A percentile compares a stretch with the other conserved stretches of the same genome.
Evolutionary conservation across 2,888 invertebrate species (phyloP).

Genomic region (Idaea biselata): DNA sequence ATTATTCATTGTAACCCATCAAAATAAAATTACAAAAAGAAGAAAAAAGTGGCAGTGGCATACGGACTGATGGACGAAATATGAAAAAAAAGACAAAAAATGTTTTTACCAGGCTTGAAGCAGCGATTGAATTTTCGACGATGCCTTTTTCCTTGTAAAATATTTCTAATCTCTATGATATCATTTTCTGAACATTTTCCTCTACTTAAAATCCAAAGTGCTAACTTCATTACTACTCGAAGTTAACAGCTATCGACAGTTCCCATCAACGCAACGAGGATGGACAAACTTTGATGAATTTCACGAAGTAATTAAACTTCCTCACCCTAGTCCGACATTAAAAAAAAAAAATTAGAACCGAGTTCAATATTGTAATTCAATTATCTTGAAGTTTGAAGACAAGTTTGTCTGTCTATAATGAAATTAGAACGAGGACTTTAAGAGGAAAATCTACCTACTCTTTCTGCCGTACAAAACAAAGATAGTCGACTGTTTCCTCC

Average conservation of each 20-base stretch:
- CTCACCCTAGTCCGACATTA: conserved; percentile 29
- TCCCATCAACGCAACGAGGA: neutral
- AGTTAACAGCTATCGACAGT: neutral
- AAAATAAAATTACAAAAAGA: too few species aligned
- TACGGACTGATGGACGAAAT: too few species aligned
- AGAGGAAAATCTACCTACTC: neutral
- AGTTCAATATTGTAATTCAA: conserved; percentile 35
- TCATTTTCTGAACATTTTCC: conserved; percentile 17
- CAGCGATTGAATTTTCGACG: too few species aligned
- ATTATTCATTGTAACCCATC: too few species aligned
- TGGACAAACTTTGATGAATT: conserved; percentile 37
- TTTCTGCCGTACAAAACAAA: too few species aligned
- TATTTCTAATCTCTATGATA: too few species aligned
- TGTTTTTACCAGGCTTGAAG: too few species aligned
- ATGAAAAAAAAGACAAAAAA: too few species aligned
- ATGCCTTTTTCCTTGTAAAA: too few species aligned
- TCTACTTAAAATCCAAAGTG: neutral
- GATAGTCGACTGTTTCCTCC: too few species aligned
- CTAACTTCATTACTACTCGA: neutral
- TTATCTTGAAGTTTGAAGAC: conserved; percentile 17
- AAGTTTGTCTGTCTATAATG: conserved; percentile 5
- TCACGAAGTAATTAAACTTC: conserved; percentile 45
- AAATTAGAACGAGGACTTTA: neutral
- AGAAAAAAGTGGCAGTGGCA: too few species aligned
- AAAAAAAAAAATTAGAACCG: conserved; percentile 39